These are phyloP conservation scores for Leptinotarsa peninsularis DNA, from an alignment of 2,888 invertebrate genomes.

Conservation along the genomic window DNA sequence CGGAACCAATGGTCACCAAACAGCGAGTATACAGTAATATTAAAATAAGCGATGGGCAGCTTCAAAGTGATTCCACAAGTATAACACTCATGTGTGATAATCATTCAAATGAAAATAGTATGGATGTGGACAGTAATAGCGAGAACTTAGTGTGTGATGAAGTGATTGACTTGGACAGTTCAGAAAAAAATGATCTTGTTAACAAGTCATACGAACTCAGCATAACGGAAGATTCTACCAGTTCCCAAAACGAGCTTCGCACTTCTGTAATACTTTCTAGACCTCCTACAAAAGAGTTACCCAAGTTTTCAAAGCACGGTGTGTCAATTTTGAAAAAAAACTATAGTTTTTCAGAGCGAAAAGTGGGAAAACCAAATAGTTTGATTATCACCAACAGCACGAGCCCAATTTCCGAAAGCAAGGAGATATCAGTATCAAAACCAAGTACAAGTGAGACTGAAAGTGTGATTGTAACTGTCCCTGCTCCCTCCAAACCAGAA, in stretches of 20 bases:
- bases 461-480: slow-evolving; percentile 45
- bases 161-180: slow-evolving; percentile 66
- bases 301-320: slow-evolving; percentile 65
- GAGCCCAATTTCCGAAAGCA: slow-evolving; percentile 58
- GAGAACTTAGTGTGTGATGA: slow-evolving; percentile 66
- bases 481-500: slow-evolving; percentile 53
- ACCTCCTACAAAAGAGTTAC: slow-evolving; percentile 51
- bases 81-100: slow-evolving; percentile 72
- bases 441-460: slow-evolving; percentile 42
- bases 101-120: slow-evolving; percentile 45
- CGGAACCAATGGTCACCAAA: slow-evolving; percentile 56
- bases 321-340: slow-evolving; percentile 65
- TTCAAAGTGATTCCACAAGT: slow-evolving; percentile 45
- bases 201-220: slow-evolving; percentile 62
- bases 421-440: slow-evolving; percentile 43
- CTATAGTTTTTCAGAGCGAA: slow-evolving; percentile 47
- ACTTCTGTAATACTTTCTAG: slow-evolving; percentile 41
- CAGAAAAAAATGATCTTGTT: slow-evolving; percentile 51
- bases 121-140: slow-evolving; percentile 56
- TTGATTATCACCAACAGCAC: slow-evolving; percentile 47
- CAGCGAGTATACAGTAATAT: slow-evolving; percentile 73
- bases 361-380: slow-evolving; percentile 50
- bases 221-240: slow-evolving; percentile 63
- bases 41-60: slow-evolving; percentile 71
- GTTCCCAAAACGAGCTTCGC: slow-evolving; percentile 67